These are phyloP conservation scores for Dolomedes plantarius DNA, from an alignment of 2,888 invertebrate species.

Conservation along the genomic window DNA sequence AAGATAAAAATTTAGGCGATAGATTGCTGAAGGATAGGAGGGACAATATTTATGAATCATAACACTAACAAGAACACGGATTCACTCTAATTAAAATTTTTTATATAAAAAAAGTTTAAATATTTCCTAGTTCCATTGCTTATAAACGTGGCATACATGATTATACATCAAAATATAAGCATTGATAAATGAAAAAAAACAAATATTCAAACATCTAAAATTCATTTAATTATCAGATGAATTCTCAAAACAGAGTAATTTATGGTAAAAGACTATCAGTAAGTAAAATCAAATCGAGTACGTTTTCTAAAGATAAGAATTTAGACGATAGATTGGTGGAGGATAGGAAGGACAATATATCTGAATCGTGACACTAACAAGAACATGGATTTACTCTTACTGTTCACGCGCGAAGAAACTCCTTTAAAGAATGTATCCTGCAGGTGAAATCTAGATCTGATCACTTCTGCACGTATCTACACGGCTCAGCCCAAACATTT, in stretches of 20 bases:
- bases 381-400: slow-evolving; percentile 66
- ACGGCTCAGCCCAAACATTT: slow-evolving; percentile 33
- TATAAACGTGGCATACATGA: background rate
- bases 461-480: slow-evolving; percentile 58
- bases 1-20: no score
- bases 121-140: slow-evolving; percentile 45
- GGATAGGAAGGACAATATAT: slow-evolving; percentile 41
- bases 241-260: no score
- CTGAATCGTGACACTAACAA: slow-evolving; percentile 63
- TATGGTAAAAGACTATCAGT: no score
- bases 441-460: slow-evolving; percentile 46
- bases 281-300: no score
- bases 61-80: slow-evolving; percentile 68
- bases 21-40: background rate
- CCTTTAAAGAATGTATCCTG: slow-evolving; percentile 57
- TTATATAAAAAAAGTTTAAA: no score
- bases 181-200: no score
- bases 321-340: no score
- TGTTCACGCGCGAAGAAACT: slow-evolving; percentile 37
- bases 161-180: no score
- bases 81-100: slow-evolving; percentile 66
- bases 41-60: slow-evolving; percentile 56
- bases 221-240: no score
- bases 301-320: no score
- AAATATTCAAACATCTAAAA: no score